Conservation (phyloP, 2,113 vertebrate genomes). For the Ceratotherium simum region DNA sequence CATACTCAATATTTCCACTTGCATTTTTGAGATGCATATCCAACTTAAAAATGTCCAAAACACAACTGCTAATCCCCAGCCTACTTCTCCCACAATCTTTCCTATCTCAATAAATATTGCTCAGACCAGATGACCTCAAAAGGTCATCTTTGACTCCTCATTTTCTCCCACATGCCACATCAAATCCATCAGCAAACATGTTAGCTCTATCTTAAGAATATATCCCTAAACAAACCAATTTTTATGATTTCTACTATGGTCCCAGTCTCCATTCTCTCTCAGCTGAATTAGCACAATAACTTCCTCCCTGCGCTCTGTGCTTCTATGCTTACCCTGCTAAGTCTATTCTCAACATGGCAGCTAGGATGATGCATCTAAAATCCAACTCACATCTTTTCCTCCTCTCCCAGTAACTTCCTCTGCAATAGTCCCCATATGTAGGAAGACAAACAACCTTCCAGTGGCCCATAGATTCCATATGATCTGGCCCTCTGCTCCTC, state of each 20-base stretch:
- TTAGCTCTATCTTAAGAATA: neutral
- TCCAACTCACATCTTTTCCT: neutral
- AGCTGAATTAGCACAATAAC: neutral
- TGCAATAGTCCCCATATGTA: neutral
- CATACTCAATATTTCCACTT: neutral
- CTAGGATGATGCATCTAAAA: neutral
- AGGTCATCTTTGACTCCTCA: neutral
- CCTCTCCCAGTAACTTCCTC: neutral
- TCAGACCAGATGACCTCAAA: neutral
- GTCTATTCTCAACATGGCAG: neutral
- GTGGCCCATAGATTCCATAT: neutral
- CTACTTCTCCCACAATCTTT: neutral
- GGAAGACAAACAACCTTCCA: neutral
- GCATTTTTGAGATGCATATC: neutral
- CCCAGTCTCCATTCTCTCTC: neutral
- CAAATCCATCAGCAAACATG: neutral
- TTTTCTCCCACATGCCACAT: neutral
- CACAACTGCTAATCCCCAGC: too few species aligned
- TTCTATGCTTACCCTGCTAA: neutral
- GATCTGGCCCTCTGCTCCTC: neutral
- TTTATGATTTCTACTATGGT: neutral
- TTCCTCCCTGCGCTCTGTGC: neutral
- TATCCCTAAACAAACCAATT: neutral
- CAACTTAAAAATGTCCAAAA: neutral
- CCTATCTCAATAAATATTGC: neutral